Evolutionary conservation across 2,113 vertebrate species (phyloP).

Genomic region (Pholis gunnellus): DNA sequence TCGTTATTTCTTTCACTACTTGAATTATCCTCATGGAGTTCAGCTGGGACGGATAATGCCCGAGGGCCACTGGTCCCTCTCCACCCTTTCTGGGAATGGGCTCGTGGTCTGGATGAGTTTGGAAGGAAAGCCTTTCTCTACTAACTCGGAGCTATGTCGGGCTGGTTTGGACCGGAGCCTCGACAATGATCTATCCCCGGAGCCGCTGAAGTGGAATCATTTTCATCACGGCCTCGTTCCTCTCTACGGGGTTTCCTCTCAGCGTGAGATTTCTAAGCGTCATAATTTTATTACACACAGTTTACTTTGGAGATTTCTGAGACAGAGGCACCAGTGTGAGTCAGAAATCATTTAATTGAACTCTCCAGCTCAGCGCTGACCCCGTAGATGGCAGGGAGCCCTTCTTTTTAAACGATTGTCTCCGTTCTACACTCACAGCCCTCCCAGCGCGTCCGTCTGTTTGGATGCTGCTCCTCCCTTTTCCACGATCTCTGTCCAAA

Average conservation of each 20-base stretch:
- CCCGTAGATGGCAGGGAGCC: constrained; percentile 32
- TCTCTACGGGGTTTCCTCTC: constrained; percentile 32
- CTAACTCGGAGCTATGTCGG: constrained; percentile 62
- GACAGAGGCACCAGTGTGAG: constrained; percentile 38
- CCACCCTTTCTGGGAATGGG: constrained; percentile 70
- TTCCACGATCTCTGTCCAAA: constrained; percentile 68
- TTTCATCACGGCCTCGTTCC: constrained; percentile 48
- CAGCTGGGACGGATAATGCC: constrained; percentile 63
- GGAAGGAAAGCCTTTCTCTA: constrained; percentile 66
- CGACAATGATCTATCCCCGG: constrained; percentile 59
- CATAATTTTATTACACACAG: constrained; percentile 53
- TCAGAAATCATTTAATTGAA: constrained; percentile 40
- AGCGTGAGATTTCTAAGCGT: constrained; percentile 35
- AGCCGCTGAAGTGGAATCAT: constrained; percentile 56
- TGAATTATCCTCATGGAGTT: constrained; percentile 64
- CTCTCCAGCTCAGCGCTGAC: not conserved
- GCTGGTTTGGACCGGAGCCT: constrained; percentile 65
- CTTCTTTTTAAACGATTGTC: constrained; percentile 44
- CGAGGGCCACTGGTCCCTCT: constrained; percentile 56
- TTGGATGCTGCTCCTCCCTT: constrained; percentile 58
- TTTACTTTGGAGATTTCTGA: constrained; percentile 49
- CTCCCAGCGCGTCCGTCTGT: constrained; percentile 57
- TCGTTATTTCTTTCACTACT: constrained; percentile 39
- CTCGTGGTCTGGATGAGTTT: constrained; percentile 61
- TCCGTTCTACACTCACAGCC: constrained; percentile 42